Conservation (phyloP, 2,797 vertebrate species). For the Sebastes iracundus region DNA sequence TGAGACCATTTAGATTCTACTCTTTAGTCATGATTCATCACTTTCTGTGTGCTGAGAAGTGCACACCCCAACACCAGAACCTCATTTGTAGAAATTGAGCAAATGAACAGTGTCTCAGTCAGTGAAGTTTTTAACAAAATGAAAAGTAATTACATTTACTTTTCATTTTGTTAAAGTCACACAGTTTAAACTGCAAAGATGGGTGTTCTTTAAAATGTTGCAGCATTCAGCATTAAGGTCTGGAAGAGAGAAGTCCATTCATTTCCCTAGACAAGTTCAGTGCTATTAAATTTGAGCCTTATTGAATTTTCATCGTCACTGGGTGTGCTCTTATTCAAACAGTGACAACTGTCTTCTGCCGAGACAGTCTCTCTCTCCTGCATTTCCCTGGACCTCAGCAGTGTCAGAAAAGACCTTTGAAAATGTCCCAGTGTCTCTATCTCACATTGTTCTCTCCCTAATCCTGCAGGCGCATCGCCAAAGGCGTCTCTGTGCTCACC, state of each 20-base stretch:
- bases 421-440: neutral
- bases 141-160: slow-evolving; percentile 7
- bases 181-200: neutral
- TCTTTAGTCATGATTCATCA: neutral
- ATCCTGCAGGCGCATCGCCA: slow-evolving; percentile 84
- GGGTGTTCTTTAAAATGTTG: neutral
- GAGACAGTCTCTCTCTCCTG: neutral
- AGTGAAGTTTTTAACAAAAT: neutral
- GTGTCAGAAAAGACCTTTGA: slow-evolving; percentile 17
- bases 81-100: slow-evolving; percentile 20
- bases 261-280: neutral
- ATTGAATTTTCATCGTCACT: neutral
- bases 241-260: neutral
- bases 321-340: neutral
- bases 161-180: slow-evolving; percentile 8
- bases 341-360: neutral
- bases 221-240: neutral
- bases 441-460: slow-evolving; percentile 34
- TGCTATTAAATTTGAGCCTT: neutral
- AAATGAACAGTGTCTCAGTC: neutral
- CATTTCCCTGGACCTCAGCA: neutral
- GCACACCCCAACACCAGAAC: neutral
- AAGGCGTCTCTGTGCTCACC: slow-evolving; percentile 92
- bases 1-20: neutral
- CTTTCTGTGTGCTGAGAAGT: neutral